Percentiles rank a stretch among this genome's conserved stretches.
Evolutionary conservation across 2,888 invertebrate genomes (phyloP).

Genomic region (Aphodius sticticus): DNA sequence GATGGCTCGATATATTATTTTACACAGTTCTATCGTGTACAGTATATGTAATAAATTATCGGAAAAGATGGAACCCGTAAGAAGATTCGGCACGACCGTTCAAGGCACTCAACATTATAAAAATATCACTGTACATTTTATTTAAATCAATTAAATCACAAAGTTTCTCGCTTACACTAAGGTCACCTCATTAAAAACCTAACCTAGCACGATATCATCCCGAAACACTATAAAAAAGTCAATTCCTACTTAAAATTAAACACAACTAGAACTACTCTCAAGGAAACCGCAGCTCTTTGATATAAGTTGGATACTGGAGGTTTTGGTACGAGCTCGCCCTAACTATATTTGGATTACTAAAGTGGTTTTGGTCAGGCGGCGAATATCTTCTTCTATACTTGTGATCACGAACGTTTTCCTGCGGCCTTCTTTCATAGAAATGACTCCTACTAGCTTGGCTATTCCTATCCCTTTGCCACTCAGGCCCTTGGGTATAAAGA

Average conservation of each 20-base stretch:
- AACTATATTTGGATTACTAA: slow-evolving; percentile 53
- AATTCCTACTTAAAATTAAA: slow-evolving; percentile 17
- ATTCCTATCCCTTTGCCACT: slow-evolving; percentile 7
- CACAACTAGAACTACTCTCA: slow-evolving; percentile 34
- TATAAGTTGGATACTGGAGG: slow-evolving; percentile 69
- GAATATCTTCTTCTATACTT: slow-evolving; percentile 62
- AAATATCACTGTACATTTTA: slow-evolving; percentile 14
- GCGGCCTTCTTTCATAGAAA: slow-evolving; percentile 48
- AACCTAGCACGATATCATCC: not conserved
- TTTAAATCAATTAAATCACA: slow-evolving; percentile 14
- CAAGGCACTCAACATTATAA: not conserved
- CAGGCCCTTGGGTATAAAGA: slow-evolving; percentile 28
- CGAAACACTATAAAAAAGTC: not conserved
- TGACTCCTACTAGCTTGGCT: not conserved
- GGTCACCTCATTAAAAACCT: not conserved
- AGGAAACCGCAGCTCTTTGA: slow-evolving; percentile 72
- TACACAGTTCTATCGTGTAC: not conserved
- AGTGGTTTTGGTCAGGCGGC: slow-evolving; percentile 58
- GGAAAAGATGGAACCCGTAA: not conserved
- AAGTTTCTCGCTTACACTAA: slow-evolving; percentile 13
- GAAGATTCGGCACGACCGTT: not conserved
- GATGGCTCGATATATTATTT: not conserved
- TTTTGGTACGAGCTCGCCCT: slow-evolving; percentile 71
- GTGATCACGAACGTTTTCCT: slow-evolving; percentile 57
- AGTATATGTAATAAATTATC: not conserved